A percentile compares a stretch with the other conserved stretches of the same genome.
Conservation (phyloP, 2,888 invertebrate genomes). For the Omphaloscelis lunosa region DNA sequence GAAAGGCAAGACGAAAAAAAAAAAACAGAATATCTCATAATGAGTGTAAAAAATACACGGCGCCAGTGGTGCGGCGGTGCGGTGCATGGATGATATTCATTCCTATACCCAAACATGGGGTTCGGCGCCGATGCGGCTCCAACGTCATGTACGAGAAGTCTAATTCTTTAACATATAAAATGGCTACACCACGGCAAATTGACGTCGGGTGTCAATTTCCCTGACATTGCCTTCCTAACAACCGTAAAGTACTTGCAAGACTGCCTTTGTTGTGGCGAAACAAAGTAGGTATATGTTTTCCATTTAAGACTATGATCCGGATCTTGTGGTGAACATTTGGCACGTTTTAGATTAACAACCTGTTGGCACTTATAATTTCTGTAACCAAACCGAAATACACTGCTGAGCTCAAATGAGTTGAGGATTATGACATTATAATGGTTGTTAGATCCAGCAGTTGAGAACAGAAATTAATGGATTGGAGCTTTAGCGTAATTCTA, state of each 20-base stretch:
- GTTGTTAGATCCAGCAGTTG: neutral
- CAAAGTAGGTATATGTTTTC: neutral
- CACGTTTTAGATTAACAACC: constrained; percentile 39
- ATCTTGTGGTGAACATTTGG: neutral
- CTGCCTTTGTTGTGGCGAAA: neutral
- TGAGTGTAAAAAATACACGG: no score
- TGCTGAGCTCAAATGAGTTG: neutral
- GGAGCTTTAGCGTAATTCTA: neutral
- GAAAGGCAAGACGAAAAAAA: no score
- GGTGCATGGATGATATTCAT: no score
- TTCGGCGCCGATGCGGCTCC: no score
- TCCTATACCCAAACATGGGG: no score
- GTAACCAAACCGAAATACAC: neutral
- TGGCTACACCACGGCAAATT: neutral
- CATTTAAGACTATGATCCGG: constrained; percentile 8
- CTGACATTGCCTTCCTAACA: no score
- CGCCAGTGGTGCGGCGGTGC: no score
- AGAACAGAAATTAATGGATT: constrained; percentile 11
- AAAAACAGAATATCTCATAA: no score
- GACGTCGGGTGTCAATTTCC: neutral
- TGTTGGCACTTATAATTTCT: constrained; percentile 21
- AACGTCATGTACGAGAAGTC: no score
- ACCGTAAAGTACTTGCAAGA: neutral
- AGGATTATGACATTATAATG: constrained; percentile 14
- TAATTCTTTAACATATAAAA: no score